Conservation (phyloP, 2,888 invertebrate species). For the Drosophila multiciliata region DNA sequence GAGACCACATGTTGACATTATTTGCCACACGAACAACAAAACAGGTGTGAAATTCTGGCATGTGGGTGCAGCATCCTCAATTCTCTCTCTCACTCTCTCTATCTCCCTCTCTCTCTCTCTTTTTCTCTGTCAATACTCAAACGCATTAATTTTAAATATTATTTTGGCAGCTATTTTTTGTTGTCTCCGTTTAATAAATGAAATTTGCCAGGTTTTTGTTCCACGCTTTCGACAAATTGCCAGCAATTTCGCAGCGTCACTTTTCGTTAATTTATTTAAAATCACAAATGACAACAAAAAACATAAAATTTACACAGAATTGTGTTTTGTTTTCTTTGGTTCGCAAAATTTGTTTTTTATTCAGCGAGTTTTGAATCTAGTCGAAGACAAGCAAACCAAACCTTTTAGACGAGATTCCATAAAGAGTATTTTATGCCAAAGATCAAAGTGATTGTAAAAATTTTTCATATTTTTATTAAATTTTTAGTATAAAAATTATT, state of each 20-base stretch:
- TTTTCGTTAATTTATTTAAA: conserved; percentile 58
- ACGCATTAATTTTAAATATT: conserved; percentile 79
- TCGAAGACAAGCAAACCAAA: not conserved
- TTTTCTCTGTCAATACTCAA: conserved; percentile 22
- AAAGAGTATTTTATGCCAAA: not conserved
- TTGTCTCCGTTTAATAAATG: conserved; percentile 59
- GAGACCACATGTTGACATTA: conserved; percentile 77
- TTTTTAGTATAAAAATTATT: not conserved
- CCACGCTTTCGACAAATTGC: conserved; percentile 73
- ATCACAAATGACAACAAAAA: not conserved
- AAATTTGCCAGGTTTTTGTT: conserved; percentile 61
- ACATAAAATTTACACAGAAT: not conserved
- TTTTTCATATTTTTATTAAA: rapidly evolving
- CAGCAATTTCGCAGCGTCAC: conserved; percentile 63
- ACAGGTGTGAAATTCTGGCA: conserved; percentile 70
- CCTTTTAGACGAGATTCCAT: not conserved
- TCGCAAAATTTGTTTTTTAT: not conserved
- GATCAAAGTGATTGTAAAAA: not conserved
- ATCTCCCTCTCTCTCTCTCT: not conserved
- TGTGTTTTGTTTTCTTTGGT: not conserved
- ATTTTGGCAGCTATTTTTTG: conserved; percentile 69
- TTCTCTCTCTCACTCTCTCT: not conserved
- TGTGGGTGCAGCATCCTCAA: conserved; percentile 71
- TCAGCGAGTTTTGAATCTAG: not conserved
- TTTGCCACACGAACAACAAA: conserved; percentile 45